Base-by-base conservation (phyloP, 1,140 invertebrate genomes). In the Drosophila pseudoobscura region DNA sequence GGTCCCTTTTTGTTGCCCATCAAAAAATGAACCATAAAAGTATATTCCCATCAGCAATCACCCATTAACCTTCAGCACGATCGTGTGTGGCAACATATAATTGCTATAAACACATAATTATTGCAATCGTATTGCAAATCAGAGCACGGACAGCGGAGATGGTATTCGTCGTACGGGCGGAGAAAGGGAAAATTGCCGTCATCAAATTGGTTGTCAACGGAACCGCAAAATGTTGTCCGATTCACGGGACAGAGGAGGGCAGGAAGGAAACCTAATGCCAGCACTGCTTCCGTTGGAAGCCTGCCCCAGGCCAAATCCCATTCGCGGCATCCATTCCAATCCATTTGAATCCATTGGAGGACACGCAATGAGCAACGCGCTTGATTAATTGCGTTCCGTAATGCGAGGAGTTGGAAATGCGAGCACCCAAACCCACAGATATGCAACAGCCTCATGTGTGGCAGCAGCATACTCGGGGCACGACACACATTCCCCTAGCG, bases 131-230 rank as follows among this genome's bases (percentile, higher is more conserved):
- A 44, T 50, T 45, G 24, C 63, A 50, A 69, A 69, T 69, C 66
- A 69, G 46, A 44, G 51, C 64, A 9, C 63, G 66, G 66, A 24
- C 63, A 69, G 44, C 62, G 39, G 63, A 69, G 52, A 69, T 69
- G 63, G 17, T 15, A 29, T 54, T 44, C 22, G n/a, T 13, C 35
- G 58, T 24, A 24, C 31, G 46, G 44, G 50, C 52, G 65, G 53
- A 26, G 50, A 50, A 63, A 43, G 51, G 51, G 26, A 59, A 54
- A 79, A 78, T 78, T 58, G 52, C 62, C 70, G 45, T 58, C 75
- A 69, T 74, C 63, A 74, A 78, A 78, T 66, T 69, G 69, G 75
- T 60, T 78, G 76, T 73, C 69, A 78, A 52, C 62, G 44, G 52
- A 62, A 62, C 56, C 54, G 56, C 51, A 61, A 61, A 78, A 78